Base-by-base conservation (phyloP, 2,113 vertebrate species). In the Tor tambroides region DNA sequence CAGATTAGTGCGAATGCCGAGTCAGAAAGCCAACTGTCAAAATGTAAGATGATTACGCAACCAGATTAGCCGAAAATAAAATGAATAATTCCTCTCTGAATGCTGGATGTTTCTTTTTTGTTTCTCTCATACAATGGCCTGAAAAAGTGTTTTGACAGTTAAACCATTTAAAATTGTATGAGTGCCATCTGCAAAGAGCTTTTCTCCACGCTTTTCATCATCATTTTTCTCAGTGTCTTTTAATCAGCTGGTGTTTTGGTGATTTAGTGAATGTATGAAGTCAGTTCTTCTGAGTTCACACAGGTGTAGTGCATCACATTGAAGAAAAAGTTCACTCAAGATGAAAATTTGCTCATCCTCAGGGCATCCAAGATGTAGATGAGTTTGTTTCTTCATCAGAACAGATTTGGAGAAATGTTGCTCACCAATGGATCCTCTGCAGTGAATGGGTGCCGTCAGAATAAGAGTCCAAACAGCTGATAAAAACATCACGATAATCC, bases 81-180 rank as follows among this genome's bases (percentile, higher is more conserved):
- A 46, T 26, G 38, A 76, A 76, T 76, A 49, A 26, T 76, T 76
- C 74, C 23, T 76, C 74, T 46, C 41, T 49, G 74, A 76, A 76
- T 76, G 74, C 74, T 28, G 11, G 38, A 43, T 46, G 12, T n/a
- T 26, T 26, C 9, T 61, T 15, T 74, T 43, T 74, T 74, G 38
- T 74, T 74, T 41, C 35, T 75, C 21, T 75, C 49, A 46, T 28
- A 49, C 41, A 75, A 26, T 43, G 35, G 71, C 38, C 35, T 1
- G 35, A 26, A 75, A 75, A 75, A 7, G 23, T 15, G 5, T 46
- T 72, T 46, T 75, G 72, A 75, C 38, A 26, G 23, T 75, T 46
- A 75, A 75, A 28, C 11, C 23, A 15, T 41, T 75, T 46, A 75
- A 46, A 46, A 46, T 23, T 41, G 69, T 12, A 12, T 41, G 69